phyloP scores from a whole-genome alignment of 2,113 vertebrate species.

The Equus quagga region DNA sequence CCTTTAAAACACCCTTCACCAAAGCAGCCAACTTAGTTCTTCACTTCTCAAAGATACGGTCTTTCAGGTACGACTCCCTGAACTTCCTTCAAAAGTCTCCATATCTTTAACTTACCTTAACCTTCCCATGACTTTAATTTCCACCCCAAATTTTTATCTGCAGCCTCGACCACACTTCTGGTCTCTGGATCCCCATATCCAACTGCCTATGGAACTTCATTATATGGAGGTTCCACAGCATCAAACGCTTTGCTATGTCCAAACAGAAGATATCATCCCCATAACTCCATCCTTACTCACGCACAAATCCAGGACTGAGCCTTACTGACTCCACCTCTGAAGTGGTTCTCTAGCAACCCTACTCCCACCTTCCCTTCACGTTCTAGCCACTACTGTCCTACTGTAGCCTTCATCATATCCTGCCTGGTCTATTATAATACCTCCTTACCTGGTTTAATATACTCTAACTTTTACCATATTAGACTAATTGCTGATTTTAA shows the following conservation, averaged over 20 bases:
- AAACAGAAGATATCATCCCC: background rate
- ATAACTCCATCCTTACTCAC: background rate
- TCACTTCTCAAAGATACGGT: background rate
- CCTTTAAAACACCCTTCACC: background rate
- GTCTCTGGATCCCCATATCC: background rate
- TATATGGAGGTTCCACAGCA: background rate
- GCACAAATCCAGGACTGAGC: background rate
- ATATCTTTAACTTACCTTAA: background rate
- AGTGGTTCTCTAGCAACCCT: background rate
- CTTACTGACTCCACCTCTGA: background rate
- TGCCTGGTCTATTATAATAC: background rate
- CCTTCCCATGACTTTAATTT: background rate
- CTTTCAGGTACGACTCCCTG: background rate
- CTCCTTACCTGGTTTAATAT: background rate
- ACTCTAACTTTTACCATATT: background rate
- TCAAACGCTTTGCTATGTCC: background rate
- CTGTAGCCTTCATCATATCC: background rate
- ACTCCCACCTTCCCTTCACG: background rate
- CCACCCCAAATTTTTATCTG: background rate
- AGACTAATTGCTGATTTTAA: conserved; percentile 1
- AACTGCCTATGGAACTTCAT: background rate
- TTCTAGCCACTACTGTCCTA: background rate
- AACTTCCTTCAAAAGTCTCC: background rate
- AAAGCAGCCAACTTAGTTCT: background rate
- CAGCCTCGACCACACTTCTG: background rate